Evolutionary conservation across 2,888 invertebrate species (phyloP).

Genomic region (Tetranychus piercei): DNA sequence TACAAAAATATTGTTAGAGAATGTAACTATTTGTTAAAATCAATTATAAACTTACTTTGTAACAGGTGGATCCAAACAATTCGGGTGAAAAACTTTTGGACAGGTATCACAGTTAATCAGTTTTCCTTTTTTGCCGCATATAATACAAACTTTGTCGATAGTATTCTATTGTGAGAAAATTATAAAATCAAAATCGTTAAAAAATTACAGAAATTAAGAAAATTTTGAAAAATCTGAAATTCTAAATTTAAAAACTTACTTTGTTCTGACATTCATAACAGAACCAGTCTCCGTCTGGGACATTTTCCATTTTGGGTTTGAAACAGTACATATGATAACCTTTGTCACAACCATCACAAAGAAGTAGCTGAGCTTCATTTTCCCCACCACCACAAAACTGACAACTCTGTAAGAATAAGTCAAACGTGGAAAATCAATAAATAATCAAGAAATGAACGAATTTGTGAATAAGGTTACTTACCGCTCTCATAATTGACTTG

Average conservation of each 20-base stretch:
- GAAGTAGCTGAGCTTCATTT: slow-evolving; percentile 76
- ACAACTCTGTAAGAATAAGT: slow-evolving; percentile 51
- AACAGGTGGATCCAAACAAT: slow-evolving; percentile 74
- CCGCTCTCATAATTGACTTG: slow-evolving; percentile 97
- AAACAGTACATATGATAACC: slow-evolving; percentile 96
- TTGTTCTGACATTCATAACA: slow-evolving; percentile 60
- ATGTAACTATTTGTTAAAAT: neutral
- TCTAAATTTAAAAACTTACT: slow-evolving; percentile 19
- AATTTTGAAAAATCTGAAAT: slow-evolving; percentile 2
- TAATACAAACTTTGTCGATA: slow-evolving; percentile 77
- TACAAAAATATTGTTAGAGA: neutral
- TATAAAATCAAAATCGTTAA: slow-evolving; percentile 1
- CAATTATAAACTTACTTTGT: slow-evolving; percentile 34
- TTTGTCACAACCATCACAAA: slow-evolving; percentile 94
- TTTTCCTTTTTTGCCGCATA: slow-evolving; percentile 55
- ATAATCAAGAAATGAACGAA: neutral
- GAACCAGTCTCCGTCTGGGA: slow-evolving; percentile 97
- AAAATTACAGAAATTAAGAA: neutral
- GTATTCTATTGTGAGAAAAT: slow-evolving; percentile 46
- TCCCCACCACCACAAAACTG: slow-evolving; percentile 92
- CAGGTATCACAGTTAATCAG: slow-evolving; percentile 75
- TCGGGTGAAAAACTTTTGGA: slow-evolving; percentile 73
- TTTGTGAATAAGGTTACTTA: slow-evolving; percentile 41
- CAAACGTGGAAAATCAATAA: neutral
- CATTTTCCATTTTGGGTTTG: slow-evolving; percentile 82